phyloP scores from a whole-genome alignment of 2,797 vertebrate genomes.

The Anguilla anguilla region DNA sequence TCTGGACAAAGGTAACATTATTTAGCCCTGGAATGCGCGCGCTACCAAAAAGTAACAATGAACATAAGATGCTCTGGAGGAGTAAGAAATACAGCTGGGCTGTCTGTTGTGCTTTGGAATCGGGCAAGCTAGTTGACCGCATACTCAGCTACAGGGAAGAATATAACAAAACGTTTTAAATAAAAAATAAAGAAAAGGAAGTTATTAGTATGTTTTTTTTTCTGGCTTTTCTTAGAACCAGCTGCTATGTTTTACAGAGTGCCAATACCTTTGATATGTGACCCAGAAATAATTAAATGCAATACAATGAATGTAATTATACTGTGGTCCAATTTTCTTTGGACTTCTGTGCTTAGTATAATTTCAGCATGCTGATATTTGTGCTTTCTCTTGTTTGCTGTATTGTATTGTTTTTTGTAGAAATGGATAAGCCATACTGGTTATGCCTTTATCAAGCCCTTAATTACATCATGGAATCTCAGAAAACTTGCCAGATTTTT shows the following conservation, averaged over 20 bases:
- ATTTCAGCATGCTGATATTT: not conserved
- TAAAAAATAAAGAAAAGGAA: slow-evolving; percentile 11
- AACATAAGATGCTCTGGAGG: not conserved
- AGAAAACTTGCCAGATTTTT: not conserved
- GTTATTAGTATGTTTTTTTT: slow-evolving; percentile 33
- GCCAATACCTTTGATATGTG: not conserved
- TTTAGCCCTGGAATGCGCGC: not conserved
- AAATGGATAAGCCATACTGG: not conserved
- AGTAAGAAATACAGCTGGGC: not conserved
- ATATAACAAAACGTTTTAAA: slow-evolving; percentile 41
- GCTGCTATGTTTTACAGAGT: not conserved
- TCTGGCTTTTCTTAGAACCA: not conserved
- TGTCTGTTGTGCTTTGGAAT: slow-evolving; percentile 30
- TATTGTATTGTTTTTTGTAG: not conserved
- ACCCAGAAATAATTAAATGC: not conserved
- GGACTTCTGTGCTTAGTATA: not conserved
- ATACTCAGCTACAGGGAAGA: slow-evolving; percentile 40
- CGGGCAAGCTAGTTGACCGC: slow-evolving; percentile 29
- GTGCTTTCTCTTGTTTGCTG: not conserved
- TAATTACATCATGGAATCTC: not conserved
- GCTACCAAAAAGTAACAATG: not conserved
- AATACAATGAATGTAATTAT: not conserved
- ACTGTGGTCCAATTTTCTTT: not conserved
- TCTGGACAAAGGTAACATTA: slow-evolving; percentile 8
- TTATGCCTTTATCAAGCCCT: not conserved